These are phyloP conservation scores for Gobio occitaniae DNA, from an alignment of 2,797 vertebrate species.

Conservation along the genomic window DNA sequence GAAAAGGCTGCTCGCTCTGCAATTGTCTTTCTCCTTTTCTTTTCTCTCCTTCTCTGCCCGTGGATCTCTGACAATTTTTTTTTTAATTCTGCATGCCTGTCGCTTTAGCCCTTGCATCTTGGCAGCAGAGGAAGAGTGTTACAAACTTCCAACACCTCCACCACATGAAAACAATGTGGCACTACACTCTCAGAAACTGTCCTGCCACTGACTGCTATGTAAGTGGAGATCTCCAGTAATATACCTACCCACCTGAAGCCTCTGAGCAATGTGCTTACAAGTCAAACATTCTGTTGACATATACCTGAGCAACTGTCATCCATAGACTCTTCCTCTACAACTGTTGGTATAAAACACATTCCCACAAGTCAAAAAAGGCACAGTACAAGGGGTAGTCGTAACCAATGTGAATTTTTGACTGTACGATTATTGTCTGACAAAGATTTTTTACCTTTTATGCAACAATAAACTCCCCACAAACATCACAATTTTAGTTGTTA, in stretches of 20 bases:
- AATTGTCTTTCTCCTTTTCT: background rate
- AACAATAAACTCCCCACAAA: too few relatives aligned
- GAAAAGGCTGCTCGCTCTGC: background rate
- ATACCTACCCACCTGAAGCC: conserved; percentile 22
- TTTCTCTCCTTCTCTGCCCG: conserved; percentile 7
- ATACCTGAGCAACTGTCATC: background rate
- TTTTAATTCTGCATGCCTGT: background rate
- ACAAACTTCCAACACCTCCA: conserved; percentile 40
- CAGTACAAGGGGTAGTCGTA: background rate
- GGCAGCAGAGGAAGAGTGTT: conserved; percentile 30
- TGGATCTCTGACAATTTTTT: conserved; percentile 28
- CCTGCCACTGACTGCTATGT: conserved; percentile 13
- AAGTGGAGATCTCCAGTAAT: conserved; percentile 13
- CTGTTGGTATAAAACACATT: background rate
- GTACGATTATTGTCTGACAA: background rate
- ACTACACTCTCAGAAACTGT: conserved; percentile 11
- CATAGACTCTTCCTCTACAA: background rate
- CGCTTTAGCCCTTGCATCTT: conserved; percentile 31
- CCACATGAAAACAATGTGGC: conserved; percentile 22
- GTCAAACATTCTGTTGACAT: background rate
- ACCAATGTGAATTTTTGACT: background rate
- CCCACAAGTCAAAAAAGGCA: background rate
- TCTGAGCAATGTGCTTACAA: background rate
- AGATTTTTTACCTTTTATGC: background rate
- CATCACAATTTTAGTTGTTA: too few relatives aligned